Conservation (phyloP, 30 jellyfish, hydroid and myxozoan species). For the Sanderia malayensis region DNA sequence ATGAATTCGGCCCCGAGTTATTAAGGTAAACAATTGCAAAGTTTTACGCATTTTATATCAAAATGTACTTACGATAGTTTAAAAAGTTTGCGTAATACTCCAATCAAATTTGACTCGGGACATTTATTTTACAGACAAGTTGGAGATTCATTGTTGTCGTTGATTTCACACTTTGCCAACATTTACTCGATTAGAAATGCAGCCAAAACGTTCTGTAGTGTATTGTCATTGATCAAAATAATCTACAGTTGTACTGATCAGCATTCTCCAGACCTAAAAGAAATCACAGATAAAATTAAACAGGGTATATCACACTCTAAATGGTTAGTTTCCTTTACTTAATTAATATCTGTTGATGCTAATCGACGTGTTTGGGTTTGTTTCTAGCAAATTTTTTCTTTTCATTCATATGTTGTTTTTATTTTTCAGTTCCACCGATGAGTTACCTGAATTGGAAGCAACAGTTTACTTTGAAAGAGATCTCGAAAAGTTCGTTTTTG, state of each 20-base stretch:
- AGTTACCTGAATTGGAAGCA: background rate
- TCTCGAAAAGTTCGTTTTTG: background rate
- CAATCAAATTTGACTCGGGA: no score
- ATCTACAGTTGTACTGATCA: background rate
- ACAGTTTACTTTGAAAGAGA: background rate
- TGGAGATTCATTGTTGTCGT: background rate
- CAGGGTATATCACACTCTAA: background rate
- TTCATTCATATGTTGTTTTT: no score
- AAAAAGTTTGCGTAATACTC: background rate
- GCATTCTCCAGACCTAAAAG: background rate
- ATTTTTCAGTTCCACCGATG: background rate
- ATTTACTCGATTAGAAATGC: background rate
- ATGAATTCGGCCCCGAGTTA: background rate
- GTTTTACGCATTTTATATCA: background rate
- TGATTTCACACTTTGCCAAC: background rate
- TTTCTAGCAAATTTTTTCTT: background rate
- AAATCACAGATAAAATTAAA: background rate
- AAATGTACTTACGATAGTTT: background rate
- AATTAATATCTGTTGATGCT: background rate
- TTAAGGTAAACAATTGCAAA: background rate
- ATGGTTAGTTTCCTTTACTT: background rate
- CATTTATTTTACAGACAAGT: background rate
- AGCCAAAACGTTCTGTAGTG: background rate
- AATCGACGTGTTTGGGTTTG: no score
- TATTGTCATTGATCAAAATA: background rate